These are phyloP conservation scores for Platalea minor DNA, from an alignment of 2,797 vertebrate genomes.

Conservation along the genomic window DNA sequence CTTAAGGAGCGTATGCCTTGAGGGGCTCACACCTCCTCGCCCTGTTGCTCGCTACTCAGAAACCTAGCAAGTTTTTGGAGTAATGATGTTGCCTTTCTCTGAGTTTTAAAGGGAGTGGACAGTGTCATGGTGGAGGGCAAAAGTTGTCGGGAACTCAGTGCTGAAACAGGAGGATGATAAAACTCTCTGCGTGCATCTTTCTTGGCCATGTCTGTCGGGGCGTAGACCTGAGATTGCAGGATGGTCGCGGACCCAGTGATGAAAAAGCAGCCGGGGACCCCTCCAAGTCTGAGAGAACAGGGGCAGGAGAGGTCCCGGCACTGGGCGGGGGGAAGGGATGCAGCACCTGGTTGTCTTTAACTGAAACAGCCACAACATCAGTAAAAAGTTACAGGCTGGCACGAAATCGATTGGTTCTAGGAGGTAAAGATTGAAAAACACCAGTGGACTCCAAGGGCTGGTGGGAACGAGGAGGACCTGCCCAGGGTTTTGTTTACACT, in stretches of 20 bases:
- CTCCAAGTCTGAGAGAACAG: not conserved
- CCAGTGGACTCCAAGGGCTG: not conserved
- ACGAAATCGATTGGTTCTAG: conserved; percentile 77
- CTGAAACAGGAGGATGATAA: not conserved
- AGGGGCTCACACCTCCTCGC: accelerated
- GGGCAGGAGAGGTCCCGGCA: not conserved
- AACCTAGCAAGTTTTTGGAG: not conserved
- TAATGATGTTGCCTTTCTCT: not conserved
- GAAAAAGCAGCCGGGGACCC: not conserved
- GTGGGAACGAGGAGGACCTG: conserved; percentile 70
- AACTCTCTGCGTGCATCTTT: not conserved
- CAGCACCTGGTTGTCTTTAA: conserved; percentile 74
- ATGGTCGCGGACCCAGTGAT: accelerated
- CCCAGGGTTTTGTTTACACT: conserved; percentile 72
- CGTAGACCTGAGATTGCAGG: accelerated
- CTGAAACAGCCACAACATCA: conserved; percentile 71
- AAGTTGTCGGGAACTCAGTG: not conserved
- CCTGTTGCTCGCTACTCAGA: not conserved
- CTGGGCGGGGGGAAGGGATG: not conserved
- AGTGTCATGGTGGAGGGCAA: not conserved
- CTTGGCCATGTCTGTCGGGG: not conserved
- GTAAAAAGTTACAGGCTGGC: conserved; percentile 72
- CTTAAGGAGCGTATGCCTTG: not conserved
- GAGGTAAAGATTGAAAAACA: conserved; percentile 72
- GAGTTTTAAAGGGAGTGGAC: not conserved